Conservation (phyloP, 2,113 vertebrate genomes). For the Craseonycteris thonglongyai region DNA sequence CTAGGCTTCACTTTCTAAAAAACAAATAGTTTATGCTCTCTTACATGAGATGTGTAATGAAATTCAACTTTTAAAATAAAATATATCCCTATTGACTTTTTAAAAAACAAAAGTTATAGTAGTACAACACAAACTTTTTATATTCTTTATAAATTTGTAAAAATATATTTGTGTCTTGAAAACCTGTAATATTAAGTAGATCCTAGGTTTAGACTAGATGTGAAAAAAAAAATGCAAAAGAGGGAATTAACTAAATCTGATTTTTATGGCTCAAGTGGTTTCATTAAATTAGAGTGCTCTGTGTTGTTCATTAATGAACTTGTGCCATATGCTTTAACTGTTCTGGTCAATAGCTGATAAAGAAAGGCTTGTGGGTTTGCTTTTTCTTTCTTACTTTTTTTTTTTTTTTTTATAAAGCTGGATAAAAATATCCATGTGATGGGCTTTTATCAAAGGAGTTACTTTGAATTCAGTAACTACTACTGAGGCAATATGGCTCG, state of each 20-base stretch:
- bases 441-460: constrained; percentile 86
- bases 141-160: constrained; percentile 69
- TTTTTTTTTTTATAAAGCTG: constrained; percentile 77
- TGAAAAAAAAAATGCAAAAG: constrained; percentile 68
- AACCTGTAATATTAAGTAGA: constrained; percentile 75
- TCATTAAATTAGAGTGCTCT: constrained; percentile 95
- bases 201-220: constrained; percentile 77
- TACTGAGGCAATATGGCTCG: constrained; percentile 88
- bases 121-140: constrained; percentile 42
- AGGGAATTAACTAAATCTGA: constrained; percentile 86
- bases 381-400: constrained; percentile 64
- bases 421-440: constrained; percentile 88
- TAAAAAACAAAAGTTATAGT: constrained; percentile 23
- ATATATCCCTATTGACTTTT: not conserved
- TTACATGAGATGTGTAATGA: constrained; percentile 62
- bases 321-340: constrained; percentile 93
- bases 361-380: constrained; percentile 77
- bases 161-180: constrained; percentile 68
- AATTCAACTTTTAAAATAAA: constrained; percentile 55
- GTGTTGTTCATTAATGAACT: constrained; percentile 97
- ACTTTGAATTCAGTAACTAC: constrained; percentile 87
- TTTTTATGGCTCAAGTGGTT: constrained; percentile 96
- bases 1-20: constrained; percentile 74
- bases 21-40: constrained; percentile 67
- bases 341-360: constrained; percentile 90